These are phyloP conservation scores for Drosophila pseudotakahashii DNA, from an alignment of 2,888 invertebrate species.

Conservation along the genomic window DNA sequence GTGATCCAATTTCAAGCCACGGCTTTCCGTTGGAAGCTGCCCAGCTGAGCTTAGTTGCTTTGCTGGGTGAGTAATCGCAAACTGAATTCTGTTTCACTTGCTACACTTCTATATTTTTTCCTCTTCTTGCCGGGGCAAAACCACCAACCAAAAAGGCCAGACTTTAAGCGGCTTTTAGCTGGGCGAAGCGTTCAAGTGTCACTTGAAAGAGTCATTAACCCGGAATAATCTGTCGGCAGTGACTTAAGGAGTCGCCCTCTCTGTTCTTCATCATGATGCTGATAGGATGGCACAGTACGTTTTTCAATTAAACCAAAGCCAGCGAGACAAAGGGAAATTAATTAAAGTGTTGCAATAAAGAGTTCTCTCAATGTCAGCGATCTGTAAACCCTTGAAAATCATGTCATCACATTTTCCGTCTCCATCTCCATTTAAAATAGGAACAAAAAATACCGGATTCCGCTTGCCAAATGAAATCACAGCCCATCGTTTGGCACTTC, in stretches of 20 bases:
- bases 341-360: constrained; percentile 42
- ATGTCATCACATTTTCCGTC: constrained; percentile 32
- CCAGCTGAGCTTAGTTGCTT: constrained; percentile 54
- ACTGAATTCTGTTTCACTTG: constrained; percentile 44
- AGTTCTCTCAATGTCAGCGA: constrained; percentile 20
- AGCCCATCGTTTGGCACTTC: constrained; percentile 37
- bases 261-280: no score
- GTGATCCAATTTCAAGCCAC: constrained; percentile 42
- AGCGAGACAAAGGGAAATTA: constrained; percentile 33
- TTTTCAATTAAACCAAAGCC: constrained; percentile 37
- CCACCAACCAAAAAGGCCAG: constrained; percentile 34
- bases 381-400: constrained; percentile 31
- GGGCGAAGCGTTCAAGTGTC: constrained; percentile 48
- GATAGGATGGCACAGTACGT: not conserved
- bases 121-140: constrained; percentile 13
- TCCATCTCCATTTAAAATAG: not conserved
- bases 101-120: constrained; percentile 12
- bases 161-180: constrained; percentile 46
- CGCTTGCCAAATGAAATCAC: constrained; percentile 55
- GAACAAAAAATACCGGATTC: constrained; percentile 16
- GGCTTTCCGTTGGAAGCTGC: constrained; percentile 2
- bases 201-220: constrained; percentile 47
- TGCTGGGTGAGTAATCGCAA: constrained; percentile 65
- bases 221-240: constrained; percentile 47
- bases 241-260: constrained; percentile 34